Base-by-base conservation (phyloP, 2,888 invertebrate species). In the Erynnis tages region DNA sequence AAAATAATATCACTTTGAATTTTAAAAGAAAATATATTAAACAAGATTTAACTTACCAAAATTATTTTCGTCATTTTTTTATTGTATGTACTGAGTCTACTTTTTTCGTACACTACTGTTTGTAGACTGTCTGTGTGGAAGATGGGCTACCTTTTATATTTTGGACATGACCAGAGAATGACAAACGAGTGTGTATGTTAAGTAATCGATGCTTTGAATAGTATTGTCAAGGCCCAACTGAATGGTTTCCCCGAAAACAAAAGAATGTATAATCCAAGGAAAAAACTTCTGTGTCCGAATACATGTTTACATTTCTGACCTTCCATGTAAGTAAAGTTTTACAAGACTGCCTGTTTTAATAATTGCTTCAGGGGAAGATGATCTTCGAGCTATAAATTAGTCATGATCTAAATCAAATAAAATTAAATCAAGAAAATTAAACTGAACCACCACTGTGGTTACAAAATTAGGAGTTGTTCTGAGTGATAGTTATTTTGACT, bases 261-360 rank as follows among this genome's bases (percentile, higher is more conserved):
- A 84, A 83, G 87, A 88, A 86, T 87, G 61, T 72, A 78, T 83
- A 80, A 84, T 81, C 59, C 61, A 63, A 67, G 60, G 37, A 53
- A 40, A 53, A 11, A 30, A 34, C 29, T 27, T 10, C 19, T 35
- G 27, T 41, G 27, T 43, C 50, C 43, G 43, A 37, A 50, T 25
- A 23, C 32, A 34, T 14, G 34, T 41, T 41, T 48, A 29, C 25
- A 23, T 25, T 16, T 16, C 32, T 50, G 35, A 41, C 49, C 49
- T 50, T 50, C 41, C 19, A 27, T 23, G 43, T 17, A 19, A n/a
- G n/a, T n/a, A n/a, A n/a, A n/a, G n/a, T n/a, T n/a, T n/a, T n/a
- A n/a, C n/a, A n/a, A n/a, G n/a, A n/a, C n/a, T n/a, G n/a, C n/a
- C n/a, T n/a, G n/a, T n/a, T n/a, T n/a, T n/a, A n/a, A n/a, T n/a